Base-by-base conservation (phyloP, 2,797 vertebrate species). In the Glossophaga mutica region DNA sequence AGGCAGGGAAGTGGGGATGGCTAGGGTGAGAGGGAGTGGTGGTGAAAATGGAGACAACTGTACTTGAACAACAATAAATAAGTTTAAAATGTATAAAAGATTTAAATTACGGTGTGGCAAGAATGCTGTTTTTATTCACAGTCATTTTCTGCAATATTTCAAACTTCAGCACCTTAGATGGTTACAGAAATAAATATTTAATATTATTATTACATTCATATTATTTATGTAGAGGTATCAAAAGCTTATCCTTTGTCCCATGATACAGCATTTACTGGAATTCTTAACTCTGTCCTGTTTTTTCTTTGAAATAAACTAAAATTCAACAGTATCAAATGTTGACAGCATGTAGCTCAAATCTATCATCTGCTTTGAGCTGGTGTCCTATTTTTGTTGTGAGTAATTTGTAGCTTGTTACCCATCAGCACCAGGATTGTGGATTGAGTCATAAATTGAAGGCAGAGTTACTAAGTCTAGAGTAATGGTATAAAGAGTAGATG, bases 91-190 rank as follows among this genome's bases (percentile, higher is more conserved):
- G 18, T 14, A 50, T 19, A 50, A 50, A 50, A 19, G 29, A 62
- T 87, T 94, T 90, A 94, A 94, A 77, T 96, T 87, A 70, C 65
- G 21, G 3, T 71, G 29, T 86, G 62, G 21, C 29, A 59, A 71
- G 8, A 29, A 90, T 94, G 12, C 7, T 92, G 24, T 90, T 74
- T 32, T 52, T 18, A 52, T 14, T 90, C 50, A 86, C 16, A 88
- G 42, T 83, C 96, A 9, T 42, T 37, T 96, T 92, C 50, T 92
- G 29, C 29, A 77, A 22, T 89, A 96, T 92, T 94, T 95, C 48
- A 94, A 94, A 84, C 34, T 83, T 86, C 37, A 88, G 57, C 65
- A 92, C 21, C 14, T 95, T 88, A 90, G 32, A 70, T 92, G 18
- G 39, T 78, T 94, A 82, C 8, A 78, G 70, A 89, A 95, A 87